Conservation (phyloP, 2,797 vertebrate genomes). For the Monodelphis domestica region DNA sequence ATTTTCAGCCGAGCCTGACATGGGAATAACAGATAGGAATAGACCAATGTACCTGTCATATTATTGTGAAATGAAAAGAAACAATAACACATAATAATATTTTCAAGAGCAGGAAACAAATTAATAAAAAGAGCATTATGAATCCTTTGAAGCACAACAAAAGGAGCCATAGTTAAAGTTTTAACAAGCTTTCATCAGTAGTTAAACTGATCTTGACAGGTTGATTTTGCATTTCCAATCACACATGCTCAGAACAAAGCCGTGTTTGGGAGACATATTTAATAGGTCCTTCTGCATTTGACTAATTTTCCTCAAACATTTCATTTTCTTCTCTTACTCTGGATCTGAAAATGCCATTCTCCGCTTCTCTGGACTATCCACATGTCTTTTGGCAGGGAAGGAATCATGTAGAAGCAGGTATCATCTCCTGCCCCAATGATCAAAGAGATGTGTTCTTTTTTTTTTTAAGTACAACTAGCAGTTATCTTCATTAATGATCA, state of each 20-base stretch:
- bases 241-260: conserved; percentile 83
- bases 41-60: conserved; percentile 10
- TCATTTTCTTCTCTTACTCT: conserved; percentile 75
- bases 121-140: conserved; percentile 76
- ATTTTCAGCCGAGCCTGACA: not conserved
- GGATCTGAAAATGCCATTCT: conserved; percentile 77
- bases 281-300: conserved; percentile 83
- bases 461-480: conserved; percentile 50
- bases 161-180: conserved; percentile 84
- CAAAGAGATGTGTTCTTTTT: conserved; percentile 63
- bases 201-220: conserved; percentile 85
- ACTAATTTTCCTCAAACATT: conserved; percentile 82
- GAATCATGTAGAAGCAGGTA: conserved; percentile 59
- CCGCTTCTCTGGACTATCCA: conserved; percentile 76
- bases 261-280: conserved; percentile 79
- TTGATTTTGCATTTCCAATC: conserved; percentile 81
- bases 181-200: conserved; percentile 85
- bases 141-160: conserved; percentile 83
- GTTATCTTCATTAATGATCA: conserved; percentile 65
- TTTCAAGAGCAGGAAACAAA: conserved; percentile 76
- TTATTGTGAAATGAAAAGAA: conserved; percentile 61
- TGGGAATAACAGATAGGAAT: not conserved
- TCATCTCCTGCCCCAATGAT: conserved; percentile 55
- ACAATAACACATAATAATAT: conserved; percentile 13
- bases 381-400: conserved; percentile 66